phyloP scores from a whole-genome alignment of 2,888 invertebrate species.

The Leucoma salicis region DNA sequence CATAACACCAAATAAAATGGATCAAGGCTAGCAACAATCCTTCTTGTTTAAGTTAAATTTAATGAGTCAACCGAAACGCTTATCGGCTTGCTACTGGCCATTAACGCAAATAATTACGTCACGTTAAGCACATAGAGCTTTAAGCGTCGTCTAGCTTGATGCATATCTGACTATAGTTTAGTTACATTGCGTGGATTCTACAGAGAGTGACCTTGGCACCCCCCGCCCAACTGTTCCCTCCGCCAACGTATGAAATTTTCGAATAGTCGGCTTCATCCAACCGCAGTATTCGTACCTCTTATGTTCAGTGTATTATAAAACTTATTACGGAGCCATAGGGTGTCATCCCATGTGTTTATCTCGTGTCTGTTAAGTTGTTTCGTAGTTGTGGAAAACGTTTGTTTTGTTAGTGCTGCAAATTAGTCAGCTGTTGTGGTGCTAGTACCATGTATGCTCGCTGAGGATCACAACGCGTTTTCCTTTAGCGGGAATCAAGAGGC shows the following conservation, averaged over 20 bases:
- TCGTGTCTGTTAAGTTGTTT: constrained; percentile 41
- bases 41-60: constrained; percentile 57
- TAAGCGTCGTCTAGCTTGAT: constrained; percentile 53
- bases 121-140: constrained; percentile 56
- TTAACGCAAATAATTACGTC: constrained; percentile 61
- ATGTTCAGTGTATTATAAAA: constrained; percentile 34
- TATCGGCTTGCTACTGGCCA: constrained; percentile 66
- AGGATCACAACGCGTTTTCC: constrained; percentile 52
- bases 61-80: constrained; percentile 66
- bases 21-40: constrained; percentile 56
- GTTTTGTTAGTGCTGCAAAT: constrained; percentile 73
- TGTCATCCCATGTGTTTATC: constrained; percentile 42
- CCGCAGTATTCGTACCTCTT: constrained; percentile 63
- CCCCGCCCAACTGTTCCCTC: constrained; percentile 48
- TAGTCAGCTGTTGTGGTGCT: constrained; percentile 73
- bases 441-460: constrained; percentile 59
- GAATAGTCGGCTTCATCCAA: constrained; percentile 68
- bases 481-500: constrained; percentile 3
- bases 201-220: constrained; percentile 72
- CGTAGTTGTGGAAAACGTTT: constrained; percentile 42
- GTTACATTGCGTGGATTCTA: constrained; percentile 70
- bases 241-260: constrained; percentile 63
- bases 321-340: constrained; percentile 48
- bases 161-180: constrained; percentile 58
- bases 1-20: constrained; percentile 48